phyloP scores from a whole-genome alignment of 37 sponge, comb jelly and placozoan species.

The Oopsacas minuta region DNA sequence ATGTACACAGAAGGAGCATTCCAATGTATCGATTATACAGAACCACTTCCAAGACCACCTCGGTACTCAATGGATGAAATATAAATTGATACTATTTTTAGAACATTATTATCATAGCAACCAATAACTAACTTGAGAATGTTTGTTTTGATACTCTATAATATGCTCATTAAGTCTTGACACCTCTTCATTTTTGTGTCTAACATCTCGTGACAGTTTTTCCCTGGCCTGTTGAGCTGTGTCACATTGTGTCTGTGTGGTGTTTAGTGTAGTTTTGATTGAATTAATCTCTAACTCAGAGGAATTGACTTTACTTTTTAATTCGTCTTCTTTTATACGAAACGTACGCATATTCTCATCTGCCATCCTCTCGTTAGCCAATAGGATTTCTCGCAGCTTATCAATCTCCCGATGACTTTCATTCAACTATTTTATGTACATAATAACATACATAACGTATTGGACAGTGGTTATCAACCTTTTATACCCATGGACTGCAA shows the following conservation, averaged over 20 bases:
- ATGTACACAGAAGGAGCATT: neutral
- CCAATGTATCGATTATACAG: neutral
- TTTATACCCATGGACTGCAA: too few species aligned
- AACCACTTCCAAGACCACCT: slow-evolving; percentile 1
- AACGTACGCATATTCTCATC: neutral
- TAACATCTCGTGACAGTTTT: neutral
- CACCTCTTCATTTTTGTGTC: neutral
- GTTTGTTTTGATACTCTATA: neutral
- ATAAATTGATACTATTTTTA: too few species aligned
- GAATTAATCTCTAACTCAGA: neutral
- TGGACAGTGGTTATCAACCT: too few species aligned
- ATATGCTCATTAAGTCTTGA: neutral
- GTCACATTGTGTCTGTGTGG: neutral
- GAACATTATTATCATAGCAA: too few species aligned
- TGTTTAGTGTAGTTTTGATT: neutral
- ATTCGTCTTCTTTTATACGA: neutral
- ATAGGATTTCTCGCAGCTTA: neutral
- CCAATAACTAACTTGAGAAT: neutral
- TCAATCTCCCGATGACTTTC: neutral
- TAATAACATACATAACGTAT: too few species aligned
- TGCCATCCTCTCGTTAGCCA: neutral
- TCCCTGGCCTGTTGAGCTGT: neutral
- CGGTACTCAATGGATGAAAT: slow-evolving; percentile 5
- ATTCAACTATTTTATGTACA: too few species aligned
- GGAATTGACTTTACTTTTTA: neutral